Base-by-base conservation (phyloP, 2,888 invertebrate species). In the Pseudococcus viburni region DNA sequence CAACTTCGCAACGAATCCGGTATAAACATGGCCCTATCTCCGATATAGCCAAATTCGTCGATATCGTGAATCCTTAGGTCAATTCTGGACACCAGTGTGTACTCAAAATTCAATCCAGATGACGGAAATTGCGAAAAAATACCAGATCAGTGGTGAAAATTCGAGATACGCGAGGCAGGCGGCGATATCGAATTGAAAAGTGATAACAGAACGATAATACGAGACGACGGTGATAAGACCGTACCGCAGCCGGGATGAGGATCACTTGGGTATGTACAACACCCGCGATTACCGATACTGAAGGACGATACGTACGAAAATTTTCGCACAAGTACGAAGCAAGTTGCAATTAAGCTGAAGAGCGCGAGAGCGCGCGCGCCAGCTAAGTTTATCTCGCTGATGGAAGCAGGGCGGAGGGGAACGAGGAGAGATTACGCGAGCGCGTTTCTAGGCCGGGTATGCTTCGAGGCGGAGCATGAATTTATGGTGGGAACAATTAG, bases 1-100 rank as follows among this genome's bases (percentile, higher is more conserved):
- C 96, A 96, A 96, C 96, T 96, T 94, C 96, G 95, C 94, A 96
- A 94, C 91, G 96, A 95, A 93, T 96, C 96, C 93, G 96, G 96
- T 94, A 96, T 96, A 94, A 96, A 96, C 96, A 96, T 96, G 87
- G 88, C 87, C 83, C 77, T 84, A 39, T 89, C 86, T 68, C 64
- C 77, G 83, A 84, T 84, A 51, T 83, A 80, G 88, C 80, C 88
- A 46, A 68, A 84, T 33, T 88, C 88, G 88, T 80, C 88, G 83
- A 59, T n/a, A 51, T 83, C 48, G 39, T 51, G 55, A 59, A 83
- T 51, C 83, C 80, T 83, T 59, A 88, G 88, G 83, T 88, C 88
- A 59, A 80, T 88, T 33, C 83, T 80, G 86, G 73, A 86, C 86
- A 59, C 64, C 64, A 64, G 64, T 9, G 7, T 64, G 64, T 64